Conservation (phyloP, 1,140 invertebrate genomes). For the Megalonaias nervosa region DNA sequence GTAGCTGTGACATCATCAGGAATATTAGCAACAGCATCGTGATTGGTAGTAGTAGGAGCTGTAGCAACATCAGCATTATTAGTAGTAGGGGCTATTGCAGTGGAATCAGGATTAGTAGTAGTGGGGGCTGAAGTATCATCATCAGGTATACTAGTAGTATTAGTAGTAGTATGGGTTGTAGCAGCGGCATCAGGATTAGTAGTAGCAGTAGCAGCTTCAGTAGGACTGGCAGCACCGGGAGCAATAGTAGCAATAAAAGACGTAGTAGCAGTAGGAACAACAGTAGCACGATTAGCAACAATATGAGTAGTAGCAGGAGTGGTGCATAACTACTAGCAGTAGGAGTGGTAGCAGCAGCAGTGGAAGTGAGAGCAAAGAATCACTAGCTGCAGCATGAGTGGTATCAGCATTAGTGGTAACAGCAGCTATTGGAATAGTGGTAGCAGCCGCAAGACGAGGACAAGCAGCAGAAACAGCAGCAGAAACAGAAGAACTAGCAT, state of each 20-base stretch:
- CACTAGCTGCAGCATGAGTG: background rate
- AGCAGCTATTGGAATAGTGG: background rate
- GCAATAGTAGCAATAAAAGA: constrained; percentile 6
- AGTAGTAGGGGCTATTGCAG: constrained; percentile 4
- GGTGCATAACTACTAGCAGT: background rate
- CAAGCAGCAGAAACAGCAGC: background rate
- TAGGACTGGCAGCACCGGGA: constrained; percentile 4
- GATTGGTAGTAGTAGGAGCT: background rate
- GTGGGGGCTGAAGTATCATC: constrained; percentile 8
- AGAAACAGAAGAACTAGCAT: background rate
- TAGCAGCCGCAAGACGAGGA: background rate
- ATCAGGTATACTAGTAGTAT: constrained; percentile 7
- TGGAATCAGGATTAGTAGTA: constrained; percentile 7
- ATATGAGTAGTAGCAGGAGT: constrained; percentile 5
- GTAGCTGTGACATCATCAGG: constrained; percentile 11
- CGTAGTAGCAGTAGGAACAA: constrained; percentile 8
- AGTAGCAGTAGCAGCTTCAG: background rate
- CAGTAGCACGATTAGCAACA: constrained; percentile 2
- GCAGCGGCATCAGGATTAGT: constrained; percentile 1
- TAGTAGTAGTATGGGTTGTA: constrained; percentile 8
- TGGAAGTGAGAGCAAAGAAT: background rate
- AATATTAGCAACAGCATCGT: constrained; percentile 9
- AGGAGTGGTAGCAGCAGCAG: background rate
- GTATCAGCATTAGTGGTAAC: background rate
- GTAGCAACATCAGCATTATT: background rate